A percentile compares a stretch with the other conserved stretches of the same genome.
These are phyloP conservation scores for Boulengeromyrus knoepffleri DNA, from an alignment of 2,113 vertebrate species.

Conservation along the genomic window DNA sequence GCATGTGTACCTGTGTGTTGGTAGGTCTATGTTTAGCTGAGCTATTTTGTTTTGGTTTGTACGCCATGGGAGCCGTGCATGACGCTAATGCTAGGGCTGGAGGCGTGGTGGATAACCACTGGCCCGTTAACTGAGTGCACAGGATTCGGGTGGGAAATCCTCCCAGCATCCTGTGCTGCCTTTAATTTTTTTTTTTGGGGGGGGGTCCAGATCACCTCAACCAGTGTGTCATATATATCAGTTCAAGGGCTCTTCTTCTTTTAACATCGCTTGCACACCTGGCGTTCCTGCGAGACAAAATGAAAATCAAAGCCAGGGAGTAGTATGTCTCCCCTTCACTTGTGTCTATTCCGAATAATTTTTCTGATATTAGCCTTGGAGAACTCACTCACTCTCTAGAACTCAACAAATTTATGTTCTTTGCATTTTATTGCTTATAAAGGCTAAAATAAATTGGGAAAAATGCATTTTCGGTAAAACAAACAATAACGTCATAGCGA, in stretches of 20 bases:
- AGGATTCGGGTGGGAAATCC: neutral
- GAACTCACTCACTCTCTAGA: neutral
- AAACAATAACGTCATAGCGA: neutral
- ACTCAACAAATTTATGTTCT: neutral
- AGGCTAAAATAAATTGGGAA: neutral
- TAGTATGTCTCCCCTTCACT: neutral
- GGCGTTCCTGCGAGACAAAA: neutral
- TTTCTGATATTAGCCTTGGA: neutral
- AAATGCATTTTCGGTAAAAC: neutral
- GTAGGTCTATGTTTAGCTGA: neutral
- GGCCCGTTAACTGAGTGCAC: neutral
- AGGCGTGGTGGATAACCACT: neutral
- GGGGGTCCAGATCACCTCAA: neutral
- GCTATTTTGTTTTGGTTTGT: conserved; percentile 32
- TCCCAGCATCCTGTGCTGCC: neutral
- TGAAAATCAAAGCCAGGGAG: neutral
- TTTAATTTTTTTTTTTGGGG: neutral
- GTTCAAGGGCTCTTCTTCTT: neutral
- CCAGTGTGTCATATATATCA: neutral
- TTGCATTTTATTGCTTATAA: neutral
- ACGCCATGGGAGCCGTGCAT: neutral
- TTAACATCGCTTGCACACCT: neutral
- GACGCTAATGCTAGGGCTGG: neutral
- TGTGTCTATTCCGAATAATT: neutral
- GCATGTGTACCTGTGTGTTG: neutral